Evolutionary conservation across 1,140 invertebrate genomes (phyloP), one percentile per base, ranked within the genome.

Genomic region (Magallana gigas): DNA sequence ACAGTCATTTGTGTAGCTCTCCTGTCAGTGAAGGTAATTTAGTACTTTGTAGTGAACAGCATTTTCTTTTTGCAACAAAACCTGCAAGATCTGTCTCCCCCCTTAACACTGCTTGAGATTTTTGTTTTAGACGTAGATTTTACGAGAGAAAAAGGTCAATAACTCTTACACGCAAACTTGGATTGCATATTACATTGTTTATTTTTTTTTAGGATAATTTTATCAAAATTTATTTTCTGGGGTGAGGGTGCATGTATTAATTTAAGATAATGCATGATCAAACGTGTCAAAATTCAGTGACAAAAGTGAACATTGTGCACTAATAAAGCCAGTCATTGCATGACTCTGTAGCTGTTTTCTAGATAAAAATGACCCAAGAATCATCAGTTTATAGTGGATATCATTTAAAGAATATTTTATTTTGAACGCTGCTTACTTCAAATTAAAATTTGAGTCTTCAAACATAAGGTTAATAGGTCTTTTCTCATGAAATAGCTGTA

Each of bases 11-110:
- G 68, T 76, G 18, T 76, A 76, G 23, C 18, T 76, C 68, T 76
- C 68, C 68, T 76, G 68, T 76, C 68, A 76, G 23, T 29, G 68
- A 76, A 76, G 68, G 68, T 76, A 76, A 76, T 36, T 76, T 76
- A 76, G 29, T 76, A 76, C 29, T 76, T 76, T 29, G 68, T 76
- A 76, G 23, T 29, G 29, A 68, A 29, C 23, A 12, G 23, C 16
- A 12, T 76, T 18, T 29, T 76, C 36, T 12, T 76, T 12, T 76
- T 76, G 23, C 23, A 29, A 29, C 23, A 29, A 12, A 29, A 29
- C 68, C 18, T 18, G 23, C 68, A 23, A 29, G 68, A 76, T 29
- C 14, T 29, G 68, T 29, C 7, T 12, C 23, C 68, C 68, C 5
- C 60, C 36, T 48, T 76, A 76, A 76, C 64, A 68, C 23, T 29